Evolutionary conservation across 2,797 vertebrate genomes (phyloP).

Genomic region (Catamblyrhynchus diadema): DNA sequence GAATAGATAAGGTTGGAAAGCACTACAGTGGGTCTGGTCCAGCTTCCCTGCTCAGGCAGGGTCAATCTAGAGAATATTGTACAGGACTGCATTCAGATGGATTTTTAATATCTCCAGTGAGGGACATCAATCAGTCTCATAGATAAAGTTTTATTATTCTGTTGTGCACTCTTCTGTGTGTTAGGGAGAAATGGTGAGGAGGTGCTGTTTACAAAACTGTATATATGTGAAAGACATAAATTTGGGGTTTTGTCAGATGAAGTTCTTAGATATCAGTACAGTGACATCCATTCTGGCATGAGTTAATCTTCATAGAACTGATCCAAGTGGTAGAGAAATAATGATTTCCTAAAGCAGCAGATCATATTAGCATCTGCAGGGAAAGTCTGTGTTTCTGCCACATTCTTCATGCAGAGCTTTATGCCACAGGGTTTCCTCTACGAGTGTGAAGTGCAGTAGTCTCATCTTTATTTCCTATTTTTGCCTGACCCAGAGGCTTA

Average conservation of each 20-base stretch:
- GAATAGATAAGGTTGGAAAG: not conserved
- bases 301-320: not conserved
- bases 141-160: not conserved
- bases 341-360: not conserved
- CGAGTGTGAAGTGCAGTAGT: not conserved
- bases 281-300: not conserved
- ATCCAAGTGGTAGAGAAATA: not conserved
- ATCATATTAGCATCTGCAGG: not conserved
- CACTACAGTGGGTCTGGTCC: not conserved
- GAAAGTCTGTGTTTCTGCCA: not conserved
- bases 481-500: not conserved
- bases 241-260: not conserved
- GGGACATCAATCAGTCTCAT: not conserved
- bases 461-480: not conserved
- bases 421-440: not conserved
- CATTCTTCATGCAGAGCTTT: not conserved
- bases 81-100: not conserved
- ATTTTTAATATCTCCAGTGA: not conserved
- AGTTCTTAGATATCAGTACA: not conserved
- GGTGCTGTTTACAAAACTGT: not conserved
- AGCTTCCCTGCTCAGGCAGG: not conserved
- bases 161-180: not conserved
- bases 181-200: not conserved
- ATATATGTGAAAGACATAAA: not conserved
- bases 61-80: not conserved